Percentiles rank a stretch among this genome's conserved stretches.
These are phyloP conservation scores for Melanotaenia boesemani DNA, from an alignment of 2,797 vertebrate species.

Conservation along the genomic window DNA sequence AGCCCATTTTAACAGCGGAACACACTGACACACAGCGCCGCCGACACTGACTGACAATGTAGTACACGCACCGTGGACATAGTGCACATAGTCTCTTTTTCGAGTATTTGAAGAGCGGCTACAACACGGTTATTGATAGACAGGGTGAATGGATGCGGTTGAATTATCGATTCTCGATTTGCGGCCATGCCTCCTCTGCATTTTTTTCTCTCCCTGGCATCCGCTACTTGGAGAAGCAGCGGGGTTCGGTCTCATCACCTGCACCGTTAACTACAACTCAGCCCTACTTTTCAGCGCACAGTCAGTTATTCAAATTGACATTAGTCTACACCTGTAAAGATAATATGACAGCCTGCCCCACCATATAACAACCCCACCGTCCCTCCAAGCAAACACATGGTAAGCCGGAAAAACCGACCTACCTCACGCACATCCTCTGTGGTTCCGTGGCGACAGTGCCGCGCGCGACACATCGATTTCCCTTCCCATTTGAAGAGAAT, in stretches of 20 bases:
- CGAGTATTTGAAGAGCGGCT: slow-evolving; percentile 40
- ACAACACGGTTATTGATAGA: slow-evolving; percentile 75
- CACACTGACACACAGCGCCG: slow-evolving; percentile 16
- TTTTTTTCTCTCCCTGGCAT: slow-evolving; percentile 32
- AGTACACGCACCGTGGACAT: background rate
- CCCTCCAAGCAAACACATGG: background rate
- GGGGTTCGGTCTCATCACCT: slow-evolving; percentile 52
- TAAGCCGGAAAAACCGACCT: slow-evolving; percentile 48
- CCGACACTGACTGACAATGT: background rate
- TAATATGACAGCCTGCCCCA: slow-evolving; percentile 8
- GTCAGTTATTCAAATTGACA: slow-evolving; percentile 7
- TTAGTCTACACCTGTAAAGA: slow-evolving; percentile 12
- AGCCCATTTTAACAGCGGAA: slow-evolving; percentile 25
- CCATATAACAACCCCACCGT: background rate
- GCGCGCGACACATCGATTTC: slow-evolving; percentile 64
- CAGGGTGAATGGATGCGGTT: slow-evolving; percentile 80
- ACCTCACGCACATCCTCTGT: slow-evolving; percentile 67
- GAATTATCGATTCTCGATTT: slow-evolving; percentile 82
- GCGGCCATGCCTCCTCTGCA: slow-evolving; percentile 70
- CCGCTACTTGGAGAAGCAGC: slow-evolving; percentile 25
- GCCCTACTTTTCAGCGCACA: slow-evolving; percentile 4
- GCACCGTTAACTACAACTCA: slow-evolving; percentile 28
- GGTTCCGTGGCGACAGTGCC: slow-evolving; percentile 60
- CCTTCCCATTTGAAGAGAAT: slow-evolving; percentile 57
- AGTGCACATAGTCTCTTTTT: slow-evolving; percentile 4